Conservation (phyloP, 2,888 invertebrate species). For the Dilophus febrilis region DNA sequence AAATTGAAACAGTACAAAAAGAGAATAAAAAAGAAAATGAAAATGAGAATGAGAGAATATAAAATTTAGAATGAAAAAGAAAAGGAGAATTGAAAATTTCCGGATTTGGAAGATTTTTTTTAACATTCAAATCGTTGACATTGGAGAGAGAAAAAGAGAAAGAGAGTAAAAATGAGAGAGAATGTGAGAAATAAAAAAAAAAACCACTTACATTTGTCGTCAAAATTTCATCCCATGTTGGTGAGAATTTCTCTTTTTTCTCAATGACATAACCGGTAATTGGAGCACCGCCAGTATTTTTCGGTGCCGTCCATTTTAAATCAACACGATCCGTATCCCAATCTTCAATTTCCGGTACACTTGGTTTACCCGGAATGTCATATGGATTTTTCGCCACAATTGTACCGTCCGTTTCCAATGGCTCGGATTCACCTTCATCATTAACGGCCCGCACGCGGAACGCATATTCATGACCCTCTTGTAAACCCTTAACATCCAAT, state of each 20-base stretch:
- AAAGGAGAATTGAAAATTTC: too few species aligned
- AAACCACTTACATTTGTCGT: slow-evolving; percentile 48
- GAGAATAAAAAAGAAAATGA: too few species aligned
- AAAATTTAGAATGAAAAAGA: too few species aligned
- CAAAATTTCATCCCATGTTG: slow-evolving; percentile 73
- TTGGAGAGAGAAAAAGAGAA: too few species aligned
- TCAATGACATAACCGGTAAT: slow-evolving; percentile 95
- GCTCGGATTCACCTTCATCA: slow-evolving; percentile 89
- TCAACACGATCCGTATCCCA: slow-evolving; percentile 83
- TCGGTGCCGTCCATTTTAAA: slow-evolving; percentile 85
- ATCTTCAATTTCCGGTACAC: slow-evolving; percentile 68
- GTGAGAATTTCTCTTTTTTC: slow-evolving; percentile 71
- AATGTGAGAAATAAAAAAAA: too few species aligned
- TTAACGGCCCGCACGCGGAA: slow-evolving; percentile 88
- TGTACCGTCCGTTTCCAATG: slow-evolving; percentile 75
- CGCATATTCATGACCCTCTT: slow-evolving; percentile 85
- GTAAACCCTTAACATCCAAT: slow-evolving; percentile 73
- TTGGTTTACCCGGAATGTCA: slow-evolving; percentile 74
- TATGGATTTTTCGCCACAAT: slow-evolving; percentile 93
- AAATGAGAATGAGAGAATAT: too few species aligned
- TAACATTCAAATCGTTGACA: too few species aligned
- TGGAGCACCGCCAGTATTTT: slow-evolving; percentile 91
- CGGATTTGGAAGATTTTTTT: too few species aligned
- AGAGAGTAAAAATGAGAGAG: too few species aligned
- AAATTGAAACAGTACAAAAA: too few species aligned